Conservation (phyloP, 2,888 invertebrate species). For the Boloria euphrosyne region DNA sequence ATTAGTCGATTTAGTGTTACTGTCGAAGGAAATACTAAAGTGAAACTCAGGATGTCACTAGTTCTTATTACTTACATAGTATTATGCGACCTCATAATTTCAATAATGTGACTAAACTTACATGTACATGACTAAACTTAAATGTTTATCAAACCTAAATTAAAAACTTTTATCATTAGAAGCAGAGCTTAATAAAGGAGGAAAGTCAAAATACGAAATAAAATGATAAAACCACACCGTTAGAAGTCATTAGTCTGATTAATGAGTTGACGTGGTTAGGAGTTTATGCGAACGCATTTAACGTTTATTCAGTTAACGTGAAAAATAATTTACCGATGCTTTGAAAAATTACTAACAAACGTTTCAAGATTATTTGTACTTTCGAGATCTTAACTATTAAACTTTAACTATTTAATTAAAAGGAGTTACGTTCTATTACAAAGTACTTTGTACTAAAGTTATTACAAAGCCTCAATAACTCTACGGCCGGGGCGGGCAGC, state of each 20-base stretch:
- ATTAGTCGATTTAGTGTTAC: too few relatives aligned
- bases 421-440: conserved; percentile 13
- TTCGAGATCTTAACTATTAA: neutral
- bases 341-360: neutral
- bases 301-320: conserved; percentile 28
- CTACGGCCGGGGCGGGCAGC: conserved; percentile 7
- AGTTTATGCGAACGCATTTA: conserved; percentile 51
- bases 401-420: conserved; percentile 16
- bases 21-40: too few relatives aligned
- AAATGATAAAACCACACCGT: conserved; percentile 35
- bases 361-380: too few relatives aligned
- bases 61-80: too few relatives aligned
- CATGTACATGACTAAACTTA: too few relatives aligned
- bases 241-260: conserved; percentile 69
- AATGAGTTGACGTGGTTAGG: conserved; percentile 60
- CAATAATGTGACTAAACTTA: too few relatives aligned
- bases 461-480: conserved; percentile 15
- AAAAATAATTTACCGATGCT: conserved; percentile 33
- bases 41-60: too few relatives aligned
- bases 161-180: neutral
- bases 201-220: conserved; percentile 20
- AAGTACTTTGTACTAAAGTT: conserved; percentile 9
- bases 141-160: neutral
- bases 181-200: neutral
- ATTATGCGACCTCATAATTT: too few relatives aligned